phyloP scores from a whole-genome alignment of 2,797 vertebrate species.

The Pelochelys cantorii region DNA sequence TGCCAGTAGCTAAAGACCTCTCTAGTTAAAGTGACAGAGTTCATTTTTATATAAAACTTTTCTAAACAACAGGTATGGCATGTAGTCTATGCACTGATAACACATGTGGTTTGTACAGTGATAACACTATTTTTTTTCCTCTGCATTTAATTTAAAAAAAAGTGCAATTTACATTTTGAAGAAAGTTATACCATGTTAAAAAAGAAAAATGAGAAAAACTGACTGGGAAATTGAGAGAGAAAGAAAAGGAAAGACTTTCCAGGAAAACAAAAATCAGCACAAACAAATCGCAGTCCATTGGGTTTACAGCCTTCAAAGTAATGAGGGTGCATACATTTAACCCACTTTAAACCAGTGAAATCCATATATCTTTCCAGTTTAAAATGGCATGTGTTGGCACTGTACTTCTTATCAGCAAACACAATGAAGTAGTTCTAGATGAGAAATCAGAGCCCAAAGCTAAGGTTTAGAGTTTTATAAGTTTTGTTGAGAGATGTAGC shows the following conservation, averaged over 20 bases:
- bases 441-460: background rate
- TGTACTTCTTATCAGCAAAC: background rate
- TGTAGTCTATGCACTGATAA: background rate
- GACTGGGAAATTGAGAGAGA: background rate
- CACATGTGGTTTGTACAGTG: background rate
- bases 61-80: background rate
- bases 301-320: background rate
- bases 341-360: background rate
- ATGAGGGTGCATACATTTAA: background rate
- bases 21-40: conserved; percentile 30
- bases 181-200: background rate
- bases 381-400: background rate
- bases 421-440: background rate
- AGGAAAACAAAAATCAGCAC: background rate
- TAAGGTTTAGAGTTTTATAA: background rate
- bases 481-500: background rate
- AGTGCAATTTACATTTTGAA: background rate
- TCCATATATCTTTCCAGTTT: background rate
- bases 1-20: conserved; percentile 17
- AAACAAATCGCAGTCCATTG: background rate
- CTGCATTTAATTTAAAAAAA: background rate
- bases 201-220: background rate
- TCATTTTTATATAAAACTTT: background rate
- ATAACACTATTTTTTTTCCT: background rate
- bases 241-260: background rate